Evolutionary conservation across 2,113 vertebrate genomes (phyloP).

Genomic region (Galbula dea): DNA sequence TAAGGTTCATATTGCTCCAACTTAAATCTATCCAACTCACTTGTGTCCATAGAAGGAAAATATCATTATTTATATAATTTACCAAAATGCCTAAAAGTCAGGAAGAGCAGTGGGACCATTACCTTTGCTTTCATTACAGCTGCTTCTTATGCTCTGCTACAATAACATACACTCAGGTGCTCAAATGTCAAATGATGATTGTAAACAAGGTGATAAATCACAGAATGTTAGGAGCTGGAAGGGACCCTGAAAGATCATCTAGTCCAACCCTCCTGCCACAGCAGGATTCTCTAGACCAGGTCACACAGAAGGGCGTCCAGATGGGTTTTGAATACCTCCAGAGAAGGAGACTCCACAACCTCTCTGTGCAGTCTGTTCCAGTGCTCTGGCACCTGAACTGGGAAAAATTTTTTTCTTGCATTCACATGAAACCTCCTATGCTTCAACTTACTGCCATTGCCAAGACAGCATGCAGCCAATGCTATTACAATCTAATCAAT

Average conservation of each 20-base stretch:
- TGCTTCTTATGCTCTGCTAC: background rate
- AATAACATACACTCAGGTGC: background rate
- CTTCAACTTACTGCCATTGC: too few species aligned
- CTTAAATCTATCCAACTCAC: background rate
- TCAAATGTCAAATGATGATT: slow-evolving; percentile 1
- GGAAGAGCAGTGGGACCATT: background rate
- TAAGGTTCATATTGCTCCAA: background rate
- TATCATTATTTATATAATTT: background rate
- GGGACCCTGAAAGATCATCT: too few species aligned
- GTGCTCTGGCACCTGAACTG: too few species aligned
- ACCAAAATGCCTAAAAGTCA: background rate
- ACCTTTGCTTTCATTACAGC: background rate
- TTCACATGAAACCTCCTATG: too few species aligned
- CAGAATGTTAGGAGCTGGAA: too few species aligned
- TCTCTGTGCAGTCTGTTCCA: too few species aligned
- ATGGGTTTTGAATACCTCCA: too few species aligned
- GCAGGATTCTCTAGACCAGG: too few species aligned
- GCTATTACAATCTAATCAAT: slow-evolving; percentile 19
- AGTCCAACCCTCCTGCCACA: too few species aligned
- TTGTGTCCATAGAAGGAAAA: background rate
- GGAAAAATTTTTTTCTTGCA: too few species aligned
- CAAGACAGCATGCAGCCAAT: background rate
- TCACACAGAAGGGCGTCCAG: too few species aligned
- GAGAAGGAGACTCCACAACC: too few species aligned
- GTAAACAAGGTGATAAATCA: slow-evolving; percentile 10